These are phyloP conservation scores for Tinamus major DNA, from an alignment of 2,797 vertebrate genomes.

Conservation along the genomic window DNA sequence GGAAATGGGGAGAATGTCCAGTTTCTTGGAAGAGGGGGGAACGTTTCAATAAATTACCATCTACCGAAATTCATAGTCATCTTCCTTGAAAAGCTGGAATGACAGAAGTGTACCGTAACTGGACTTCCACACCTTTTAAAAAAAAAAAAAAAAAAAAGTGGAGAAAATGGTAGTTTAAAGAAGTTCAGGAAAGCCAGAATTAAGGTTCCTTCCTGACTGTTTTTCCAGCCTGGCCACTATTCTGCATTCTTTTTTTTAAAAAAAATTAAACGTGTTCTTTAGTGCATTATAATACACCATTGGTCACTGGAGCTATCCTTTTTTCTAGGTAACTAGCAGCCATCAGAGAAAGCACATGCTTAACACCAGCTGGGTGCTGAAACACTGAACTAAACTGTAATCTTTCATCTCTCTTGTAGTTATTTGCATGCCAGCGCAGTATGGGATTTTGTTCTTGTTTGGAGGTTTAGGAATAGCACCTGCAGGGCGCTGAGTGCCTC, in stretches of 20 bases:
- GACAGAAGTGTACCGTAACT: neutral
- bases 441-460: neutral
- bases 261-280: neutral
- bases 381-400: neutral
- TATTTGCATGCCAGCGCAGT: neutral
- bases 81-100: neutral
- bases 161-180: neutral
- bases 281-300: neutral
- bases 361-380: neutral
- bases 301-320: neutral
- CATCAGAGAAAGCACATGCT: neutral
- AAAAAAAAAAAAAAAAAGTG: neutral
- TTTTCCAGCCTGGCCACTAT: neutral
- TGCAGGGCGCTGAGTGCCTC: neutral
- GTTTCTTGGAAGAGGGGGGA: neutral
- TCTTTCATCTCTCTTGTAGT: constrained; percentile 41
- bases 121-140: neutral
- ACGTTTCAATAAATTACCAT: constrained; percentile 42
- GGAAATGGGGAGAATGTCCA: constrained; percentile 20
- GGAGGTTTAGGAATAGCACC: neutral
- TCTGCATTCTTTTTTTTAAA: neutral
- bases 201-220: constrained; percentile 6
- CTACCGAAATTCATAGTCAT: neutral
- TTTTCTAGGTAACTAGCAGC: neutral
- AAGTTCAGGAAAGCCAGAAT: constrained; percentile 35